Evolutionary conservation across 2,797 vertebrate genomes (phyloP), one percentile per base, ranked within the genome.

Genomic region (Brachyalestes nurse): DNA sequence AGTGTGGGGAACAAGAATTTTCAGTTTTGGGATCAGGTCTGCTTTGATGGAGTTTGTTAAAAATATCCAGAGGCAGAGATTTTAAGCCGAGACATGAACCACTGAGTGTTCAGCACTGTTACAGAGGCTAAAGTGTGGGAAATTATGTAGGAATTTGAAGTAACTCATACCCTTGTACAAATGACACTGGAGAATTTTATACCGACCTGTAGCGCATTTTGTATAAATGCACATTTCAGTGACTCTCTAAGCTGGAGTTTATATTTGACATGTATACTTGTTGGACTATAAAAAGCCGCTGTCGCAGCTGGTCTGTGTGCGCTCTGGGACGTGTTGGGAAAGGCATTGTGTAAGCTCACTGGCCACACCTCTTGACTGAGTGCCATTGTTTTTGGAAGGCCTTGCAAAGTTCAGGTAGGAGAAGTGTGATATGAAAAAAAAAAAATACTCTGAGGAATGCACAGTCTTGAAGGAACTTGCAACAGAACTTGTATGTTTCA

Each of bases 341-440:
- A 58, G 45, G 47, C 72, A 75, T 78, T 84, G 84, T 82, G 66
- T 75, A 75, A 75, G 82, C 42, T 58, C 42, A 60, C 38, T 77
- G 38, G 61, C 81, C 75, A 77, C 79, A 80, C 82, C 75, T 78
- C 82, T 80, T 82, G 74, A 83, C 72, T 60, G 28, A 34, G 60
- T 69, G 74, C 76, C 65, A 83, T 83, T 83, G 82, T 86, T 80
- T 78, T 83, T 70, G 70, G 72, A 77, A 78, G 77, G 79, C 67
- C 69, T 25, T 42, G 17, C 47, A 77, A 80, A 78, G 66, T 82
- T 82, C 83, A 85, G 85, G 85, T 86, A 66, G 65, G 53, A 83
- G 81, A 83, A 84, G 69, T 77, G 64, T 38, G 40, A 28, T 77
- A 73, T 83, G 47, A 71, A 77, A 75, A 10, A 45, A 66, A 49